Conservation (phyloP, 1,140 invertebrate species). For the Agrypnia vestita region DNA sequence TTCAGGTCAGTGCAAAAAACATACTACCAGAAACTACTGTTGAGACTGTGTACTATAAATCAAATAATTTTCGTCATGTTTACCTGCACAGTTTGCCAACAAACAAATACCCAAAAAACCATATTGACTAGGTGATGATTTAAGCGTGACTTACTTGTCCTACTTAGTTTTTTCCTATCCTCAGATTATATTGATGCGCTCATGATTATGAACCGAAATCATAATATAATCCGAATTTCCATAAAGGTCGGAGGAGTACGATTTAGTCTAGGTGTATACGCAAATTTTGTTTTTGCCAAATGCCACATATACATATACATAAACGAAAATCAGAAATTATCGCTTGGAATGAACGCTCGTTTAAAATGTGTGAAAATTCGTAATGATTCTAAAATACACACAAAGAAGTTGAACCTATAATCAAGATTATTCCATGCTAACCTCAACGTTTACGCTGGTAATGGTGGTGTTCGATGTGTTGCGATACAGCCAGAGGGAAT, state of each 20-base stretch:
- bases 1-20: too few species aligned
- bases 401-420: not conserved
- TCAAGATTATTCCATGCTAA: not conserved
- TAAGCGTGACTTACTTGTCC: constrained; percentile 24
- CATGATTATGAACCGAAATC: constrained; percentile 14
- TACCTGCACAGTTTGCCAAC: not conserved
- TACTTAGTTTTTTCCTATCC: constrained; percentile 8
- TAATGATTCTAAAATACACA: not conserved
- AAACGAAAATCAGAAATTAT: constrained; percentile 1
- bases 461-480: too few species aligned
- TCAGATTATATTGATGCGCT: constrained; percentile 14
- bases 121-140: constrained; percentile 15
- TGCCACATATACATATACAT: not conserved
- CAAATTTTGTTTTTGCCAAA: not conserved
- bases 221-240: not conserved
- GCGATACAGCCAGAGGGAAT: too few species aligned
- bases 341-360: not conserved
- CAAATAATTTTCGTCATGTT: constrained; percentile 3
- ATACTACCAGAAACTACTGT: too few species aligned
- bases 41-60: too few species aligned
- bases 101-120: not conserved
- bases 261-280: not conserved
- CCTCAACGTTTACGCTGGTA: too few species aligned
- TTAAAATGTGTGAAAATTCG: constrained; percentile 2
- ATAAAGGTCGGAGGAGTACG: constrained; percentile 10